Evolutionary conservation across 1,140 invertebrate genomes (phyloP), one percentile per base, ranked within the genome.

Genomic region (Sitophilus oryzae): DNA sequence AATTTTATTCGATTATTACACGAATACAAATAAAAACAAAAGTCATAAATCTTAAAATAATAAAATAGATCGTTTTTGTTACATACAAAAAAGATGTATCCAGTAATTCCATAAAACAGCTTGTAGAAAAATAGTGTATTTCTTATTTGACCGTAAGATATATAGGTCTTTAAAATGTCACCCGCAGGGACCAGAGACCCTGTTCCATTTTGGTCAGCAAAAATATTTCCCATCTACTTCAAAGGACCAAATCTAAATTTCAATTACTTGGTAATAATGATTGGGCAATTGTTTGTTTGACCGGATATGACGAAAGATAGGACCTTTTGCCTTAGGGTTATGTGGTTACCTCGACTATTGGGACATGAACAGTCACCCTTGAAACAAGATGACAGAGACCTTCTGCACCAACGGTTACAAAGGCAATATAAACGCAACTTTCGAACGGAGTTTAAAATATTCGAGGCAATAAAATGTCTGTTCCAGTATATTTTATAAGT

Each of bases 261-360:
- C 59, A 58, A 61, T 61, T 61, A 61, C 59, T 51, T 35, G 55
- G 54, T 58, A 61, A 61, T 61, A 61, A 61, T 58, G 59, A 58
- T 61, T 61, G 40, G 52, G 59, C 51, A 61, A 61, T 61, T 61
- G 59, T 61, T 61, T 61, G 59, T 56, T 61, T 61, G 55, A 56
- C 59, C 59, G 55, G 59, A 44, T 61, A 44, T 49, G 43, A 54
- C 25, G 52, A 38, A 61, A 51, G 47, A 56, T 25, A 43, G 19
- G 25, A 35, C 53, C 52, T n/a, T 48, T 37, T 56, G 38, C 48
- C 54, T 51, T 56, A 22, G 41, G 46, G 54, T 40, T 40, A 56
- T 45, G 54, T 30, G 54, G 54, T 56, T 44, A 56, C 47, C 46
- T 51, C 48, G 46, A n/a, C n/a, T n/a, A n/a, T n/a, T n/a, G n/a